These are phyloP conservation scores for Clarias pachynema DNA, from an alignment of 2,797 vertebrate genomes.

Conservation along the genomic window DNA sequence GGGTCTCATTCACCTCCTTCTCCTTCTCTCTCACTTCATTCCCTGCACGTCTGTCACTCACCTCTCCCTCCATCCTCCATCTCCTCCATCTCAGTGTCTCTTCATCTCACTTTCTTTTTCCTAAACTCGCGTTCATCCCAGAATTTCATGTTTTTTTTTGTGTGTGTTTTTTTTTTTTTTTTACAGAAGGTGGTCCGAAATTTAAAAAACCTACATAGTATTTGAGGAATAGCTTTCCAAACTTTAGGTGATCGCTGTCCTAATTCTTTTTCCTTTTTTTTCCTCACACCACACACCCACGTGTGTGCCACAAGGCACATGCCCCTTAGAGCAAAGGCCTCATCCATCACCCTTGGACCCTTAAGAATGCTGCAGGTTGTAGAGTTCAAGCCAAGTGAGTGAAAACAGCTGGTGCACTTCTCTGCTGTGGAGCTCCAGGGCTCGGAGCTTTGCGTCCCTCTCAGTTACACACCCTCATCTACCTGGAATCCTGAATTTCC, in stretches of 20 bases:
- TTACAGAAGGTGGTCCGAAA: slow-evolving; percentile 6
- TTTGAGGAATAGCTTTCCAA: not conserved
- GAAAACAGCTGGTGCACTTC: slow-evolving; percentile 78
- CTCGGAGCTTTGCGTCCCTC: slow-evolving; percentile 63
- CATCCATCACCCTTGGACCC: slow-evolving; percentile 55
- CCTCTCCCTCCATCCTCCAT: slow-evolving; percentile 66
- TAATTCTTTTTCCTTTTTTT: not conserved
- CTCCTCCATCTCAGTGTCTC: slow-evolving; percentile 54
- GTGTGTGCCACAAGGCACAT: slow-evolving; percentile 56
- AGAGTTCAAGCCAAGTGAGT: slow-evolving; percentile 85
- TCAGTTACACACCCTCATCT: slow-evolving; percentile 86
- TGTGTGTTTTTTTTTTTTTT: too few relatives aligned
- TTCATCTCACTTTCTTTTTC: slow-evolving; percentile 44
- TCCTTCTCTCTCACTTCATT: slow-evolving; percentile 54
- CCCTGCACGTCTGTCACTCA: slow-evolving; percentile 66
- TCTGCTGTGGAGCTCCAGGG: slow-evolving; percentile 71
- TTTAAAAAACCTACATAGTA: slow-evolving; percentile 1
- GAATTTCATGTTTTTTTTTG: not conserved
- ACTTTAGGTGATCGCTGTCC: slow-evolving; percentile 23
- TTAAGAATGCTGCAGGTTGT: slow-evolving; percentile 79
- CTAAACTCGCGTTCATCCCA: slow-evolving; percentile 59
- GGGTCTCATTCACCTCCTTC: slow-evolving; percentile 72
- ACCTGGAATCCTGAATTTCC: slow-evolving; percentile 85
- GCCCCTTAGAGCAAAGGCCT: slow-evolving; percentile 61
- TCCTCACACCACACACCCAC: slow-evolving; percentile 9